Evolutionary conservation across 1,140 invertebrate species (phyloP).

Genomic region (Odontomachus brunneus): DNA sequence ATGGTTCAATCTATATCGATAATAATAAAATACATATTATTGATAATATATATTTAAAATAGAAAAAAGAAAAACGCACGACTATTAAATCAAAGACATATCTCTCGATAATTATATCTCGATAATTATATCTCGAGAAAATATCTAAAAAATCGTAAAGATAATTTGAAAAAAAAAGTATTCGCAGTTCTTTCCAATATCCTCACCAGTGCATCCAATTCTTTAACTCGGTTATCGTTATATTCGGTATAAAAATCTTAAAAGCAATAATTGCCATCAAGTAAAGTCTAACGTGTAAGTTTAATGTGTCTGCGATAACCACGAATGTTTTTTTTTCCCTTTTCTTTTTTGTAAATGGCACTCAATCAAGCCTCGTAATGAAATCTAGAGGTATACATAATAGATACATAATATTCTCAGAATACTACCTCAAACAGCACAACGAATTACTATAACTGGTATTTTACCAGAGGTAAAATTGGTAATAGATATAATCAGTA

Average conservation of each 20-base stretch:
- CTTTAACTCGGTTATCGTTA: slow-evolving; percentile 15
- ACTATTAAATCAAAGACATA: background rate
- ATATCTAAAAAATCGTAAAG: background rate
- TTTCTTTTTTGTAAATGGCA: slow-evolving; percentile 58
- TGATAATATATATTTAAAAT: too few relatives aligned
- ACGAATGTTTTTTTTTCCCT: background rate
- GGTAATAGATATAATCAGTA: slow-evolving; percentile 1
- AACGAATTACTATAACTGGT: slow-evolving; percentile 31
- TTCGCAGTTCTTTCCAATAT: slow-evolving; percentile 42
- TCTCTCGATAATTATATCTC: too few relatives aligned
- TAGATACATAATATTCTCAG: slow-evolving; percentile 1
- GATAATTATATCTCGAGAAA: background rate
- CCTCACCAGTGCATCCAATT: slow-evolving; percentile 23
- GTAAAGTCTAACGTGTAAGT: slow-evolving; percentile 18
- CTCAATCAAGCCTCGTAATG: slow-evolving; percentile 43
- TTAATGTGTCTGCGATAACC: background rate
- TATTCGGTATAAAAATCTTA: slow-evolving; percentile 64
- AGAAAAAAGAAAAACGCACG: too few relatives aligned
- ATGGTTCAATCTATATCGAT: too few relatives aligned
- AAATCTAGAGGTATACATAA: background rate
- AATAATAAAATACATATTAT: too few relatives aligned
- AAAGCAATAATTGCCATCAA: slow-evolving; percentile 31
- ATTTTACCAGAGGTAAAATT: background rate
- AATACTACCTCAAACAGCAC: background rate
- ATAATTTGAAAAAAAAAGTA: background rate